Conservation (phyloP, 37 sponge, comb jelly and placozoan genomes). For the Chondrosia reniformis region DNA sequence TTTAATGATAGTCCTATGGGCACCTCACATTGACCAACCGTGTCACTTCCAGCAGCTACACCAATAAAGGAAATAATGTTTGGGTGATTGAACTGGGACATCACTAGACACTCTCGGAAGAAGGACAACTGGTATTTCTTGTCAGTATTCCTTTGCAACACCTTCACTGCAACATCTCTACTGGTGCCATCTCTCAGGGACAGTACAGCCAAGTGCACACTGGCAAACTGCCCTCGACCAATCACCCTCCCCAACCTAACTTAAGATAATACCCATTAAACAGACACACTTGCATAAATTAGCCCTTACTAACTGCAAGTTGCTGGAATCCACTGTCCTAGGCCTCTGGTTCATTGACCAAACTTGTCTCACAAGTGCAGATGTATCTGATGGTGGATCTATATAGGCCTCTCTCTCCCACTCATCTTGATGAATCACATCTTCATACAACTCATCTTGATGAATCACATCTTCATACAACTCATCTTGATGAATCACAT, state of each 20-base stretch:
- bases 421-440: too few species aligned
- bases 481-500: too few species aligned
- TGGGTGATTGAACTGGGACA: conserved; percentile 17
- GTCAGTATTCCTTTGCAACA: neutral
- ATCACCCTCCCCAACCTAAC: conserved; percentile 13
- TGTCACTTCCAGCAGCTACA: neutral
- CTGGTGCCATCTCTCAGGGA: neutral
- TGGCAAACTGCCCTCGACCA: conserved; percentile 64
- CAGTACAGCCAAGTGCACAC: conserved; percentile 55
- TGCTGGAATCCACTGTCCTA: too few species aligned
- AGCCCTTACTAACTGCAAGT: too few species aligned
- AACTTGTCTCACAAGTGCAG: too few species aligned
- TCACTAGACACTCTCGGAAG: conserved; percentile 5
- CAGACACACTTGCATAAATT: too few species aligned
- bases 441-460: too few species aligned
- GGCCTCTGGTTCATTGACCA: too few species aligned
- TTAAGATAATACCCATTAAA: neutral
- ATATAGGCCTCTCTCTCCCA: too few species aligned
- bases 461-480: too few species aligned
- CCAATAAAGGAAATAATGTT: conserved; percentile 5
- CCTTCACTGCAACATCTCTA: conserved; percentile 58
- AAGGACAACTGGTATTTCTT: neutral
- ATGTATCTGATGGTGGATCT: too few species aligned
- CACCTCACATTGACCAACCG: neutral
- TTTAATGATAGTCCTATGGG: neutral